Percentiles rank a stretch among this genome's conserved stretches.
Evolutionary conservation across 2,113 vertebrate species (phyloP).

Genomic region (Axis porcinus): DNA sequence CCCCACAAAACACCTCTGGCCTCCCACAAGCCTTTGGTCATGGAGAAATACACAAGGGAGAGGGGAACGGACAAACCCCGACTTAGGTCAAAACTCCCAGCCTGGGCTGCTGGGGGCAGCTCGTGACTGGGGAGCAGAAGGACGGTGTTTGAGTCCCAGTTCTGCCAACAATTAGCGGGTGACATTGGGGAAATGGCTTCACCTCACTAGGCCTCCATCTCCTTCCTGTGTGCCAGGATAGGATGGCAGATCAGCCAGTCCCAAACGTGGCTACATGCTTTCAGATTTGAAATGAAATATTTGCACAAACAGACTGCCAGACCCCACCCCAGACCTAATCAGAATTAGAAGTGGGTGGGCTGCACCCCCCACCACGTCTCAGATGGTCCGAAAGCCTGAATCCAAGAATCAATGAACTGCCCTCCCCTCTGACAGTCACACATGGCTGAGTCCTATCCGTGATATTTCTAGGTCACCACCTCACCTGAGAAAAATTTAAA

Average conservation of each 20-base stretch:
- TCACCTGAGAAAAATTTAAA: background rate
- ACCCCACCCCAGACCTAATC: background rate
- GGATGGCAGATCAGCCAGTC: background rate
- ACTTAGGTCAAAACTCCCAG: background rate
- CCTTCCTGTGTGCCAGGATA: background rate
- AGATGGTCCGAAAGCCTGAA: background rate
- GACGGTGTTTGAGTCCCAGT: background rate
- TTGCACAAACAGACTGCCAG: background rate
- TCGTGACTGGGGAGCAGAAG: background rate
- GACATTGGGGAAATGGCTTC: background rate
- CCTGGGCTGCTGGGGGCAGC: background rate
- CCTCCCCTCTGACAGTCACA: background rate
- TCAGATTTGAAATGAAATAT: background rate
- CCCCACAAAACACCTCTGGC: slow-evolving; percentile 48
- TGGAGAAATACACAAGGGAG: background rate
- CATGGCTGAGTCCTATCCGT: background rate
- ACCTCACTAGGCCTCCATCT: background rate
- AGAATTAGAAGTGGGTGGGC: background rate
- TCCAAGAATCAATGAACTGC: background rate
- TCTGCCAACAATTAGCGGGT: background rate
- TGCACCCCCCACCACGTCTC: background rate
- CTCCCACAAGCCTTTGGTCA: background rate
- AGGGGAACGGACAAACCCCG: background rate
- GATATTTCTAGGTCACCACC: background rate
- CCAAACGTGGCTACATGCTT: background rate